A percentile compares a stretch with the other conserved stretches of the same genome.
phyloP scores from a whole-genome alignment of 2,113 vertebrate genomes.

The Antechinus stuartii region DNA sequence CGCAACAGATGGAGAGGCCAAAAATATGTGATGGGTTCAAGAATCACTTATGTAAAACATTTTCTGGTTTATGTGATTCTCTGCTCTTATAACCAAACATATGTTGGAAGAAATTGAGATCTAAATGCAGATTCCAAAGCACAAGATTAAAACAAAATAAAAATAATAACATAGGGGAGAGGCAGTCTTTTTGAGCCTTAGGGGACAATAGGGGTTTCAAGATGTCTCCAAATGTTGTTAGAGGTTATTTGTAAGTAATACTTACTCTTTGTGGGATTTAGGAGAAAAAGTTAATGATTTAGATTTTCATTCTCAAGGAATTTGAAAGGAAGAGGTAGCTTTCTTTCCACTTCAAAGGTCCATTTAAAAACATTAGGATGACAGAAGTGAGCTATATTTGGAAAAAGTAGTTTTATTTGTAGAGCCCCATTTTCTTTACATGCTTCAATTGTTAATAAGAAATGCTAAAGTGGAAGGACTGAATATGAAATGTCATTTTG shows the following conservation, averaged over 20 bases:
- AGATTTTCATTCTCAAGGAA: slow-evolving; percentile 20
- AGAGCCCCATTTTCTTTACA: background rate
- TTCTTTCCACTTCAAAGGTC: slow-evolving; percentile 22
- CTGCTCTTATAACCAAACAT: background rate
- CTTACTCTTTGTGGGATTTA: background rate
- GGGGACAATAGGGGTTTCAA: slow-evolving; percentile 34
- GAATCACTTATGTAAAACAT: slow-evolving; percentile 35
- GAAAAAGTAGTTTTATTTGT: background rate
- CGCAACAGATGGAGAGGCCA: slow-evolving; percentile 16
- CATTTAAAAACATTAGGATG: background rate
- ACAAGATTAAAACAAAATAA: background rate
- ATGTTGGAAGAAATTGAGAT: background rate
- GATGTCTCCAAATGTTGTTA: slow-evolving; percentile 7
- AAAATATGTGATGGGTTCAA: slow-evolving; percentile 30
- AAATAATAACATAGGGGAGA: slow-evolving; percentile 5
- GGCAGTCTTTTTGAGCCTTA: slow-evolving; percentile 26
- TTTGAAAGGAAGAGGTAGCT: background rate
- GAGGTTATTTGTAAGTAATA: background rate
- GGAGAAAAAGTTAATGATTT: slow-evolving; percentile 43
- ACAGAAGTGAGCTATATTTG: background rate
- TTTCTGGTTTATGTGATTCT: slow-evolving; percentile 32
- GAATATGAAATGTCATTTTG: slow-evolving; percentile 37
- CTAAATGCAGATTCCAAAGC: slow-evolving; percentile 32
- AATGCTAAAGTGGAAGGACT: slow-evolving; percentile 25
- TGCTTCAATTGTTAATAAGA: slow-evolving; percentile 8